phyloP scores from a whole-genome alignment of 2,113 vertebrate genomes.

The Paramisgurnus dabryanus region DNA sequence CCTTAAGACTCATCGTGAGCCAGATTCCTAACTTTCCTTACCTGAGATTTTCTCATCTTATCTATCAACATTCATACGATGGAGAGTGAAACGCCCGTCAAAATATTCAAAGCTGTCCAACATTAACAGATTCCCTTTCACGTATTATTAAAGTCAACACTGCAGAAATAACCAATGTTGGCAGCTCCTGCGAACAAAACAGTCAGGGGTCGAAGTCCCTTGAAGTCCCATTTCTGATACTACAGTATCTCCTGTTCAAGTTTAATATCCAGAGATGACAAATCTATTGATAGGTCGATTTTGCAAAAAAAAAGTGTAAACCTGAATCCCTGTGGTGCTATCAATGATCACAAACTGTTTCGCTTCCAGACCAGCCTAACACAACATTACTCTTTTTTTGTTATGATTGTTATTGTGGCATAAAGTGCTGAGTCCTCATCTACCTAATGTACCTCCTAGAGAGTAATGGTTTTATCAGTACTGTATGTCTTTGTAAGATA shows the following conservation, averaged over 20 bases:
- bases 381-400: too few relatives aligned
- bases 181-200: slow-evolving; percentile 54
- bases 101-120: slow-evolving; percentile 36
- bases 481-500: too few relatives aligned
- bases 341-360: too few relatives aligned
- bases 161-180: slow-evolving; percentile 51
- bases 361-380: too few relatives aligned
- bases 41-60: slow-evolving; percentile 49
- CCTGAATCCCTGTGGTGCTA: too few relatives aligned
- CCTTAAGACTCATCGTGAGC: slow-evolving; percentile 53
- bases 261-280: background rate
- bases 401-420: too few relatives aligned
- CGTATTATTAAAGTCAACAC: slow-evolving; percentile 66
- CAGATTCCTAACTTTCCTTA: slow-evolving; percentile 17
- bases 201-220: slow-evolving; percentile 51
- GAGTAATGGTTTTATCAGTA: too few relatives aligned
- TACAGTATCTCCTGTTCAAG: background rate
- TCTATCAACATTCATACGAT: slow-evolving; percentile 59
- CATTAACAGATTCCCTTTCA: slow-evolving; percentile 54
- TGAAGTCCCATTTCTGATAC: slow-evolving; percentile 40
- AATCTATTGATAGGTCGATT: background rate
- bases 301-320: too few relatives aligned
- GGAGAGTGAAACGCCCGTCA: slow-evolving; percentile 53
- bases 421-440: too few relatives aligned
- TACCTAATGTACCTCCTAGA: too few relatives aligned